A percentile compares a stretch with the other conserved stretches of the same genome.
Conservation (phyloP, 2,888 invertebrate genomes). For the Pristionchus japonicus region DNA sequence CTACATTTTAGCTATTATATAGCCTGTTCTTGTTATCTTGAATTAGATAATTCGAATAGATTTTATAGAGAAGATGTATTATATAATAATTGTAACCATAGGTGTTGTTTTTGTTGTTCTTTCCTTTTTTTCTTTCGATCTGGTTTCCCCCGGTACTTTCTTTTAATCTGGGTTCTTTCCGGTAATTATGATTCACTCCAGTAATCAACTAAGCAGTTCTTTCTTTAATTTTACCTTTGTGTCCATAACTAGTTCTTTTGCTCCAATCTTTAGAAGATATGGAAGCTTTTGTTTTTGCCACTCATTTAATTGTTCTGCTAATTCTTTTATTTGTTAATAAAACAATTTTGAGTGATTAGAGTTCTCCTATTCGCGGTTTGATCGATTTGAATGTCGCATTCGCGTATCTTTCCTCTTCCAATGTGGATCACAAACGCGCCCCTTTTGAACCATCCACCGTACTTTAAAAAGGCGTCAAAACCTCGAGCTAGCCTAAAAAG, state of each 20-base stretch:
- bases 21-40: slow-evolving; percentile 9
- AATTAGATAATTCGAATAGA: neutral
- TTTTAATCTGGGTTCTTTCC: neutral
- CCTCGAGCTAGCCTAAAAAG: neutral
- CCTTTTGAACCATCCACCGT: neutral
- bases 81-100: neutral
- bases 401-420: neutral
- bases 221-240: neutral
- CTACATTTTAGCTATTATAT: neutral
- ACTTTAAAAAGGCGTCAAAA: neutral
- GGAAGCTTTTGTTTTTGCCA: neutral
- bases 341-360: neutral
- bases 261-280: neutral
- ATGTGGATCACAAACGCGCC: neutral
- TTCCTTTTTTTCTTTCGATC: neutral
- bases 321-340: neutral
- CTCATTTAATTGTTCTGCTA: neutral
- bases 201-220: neutral
- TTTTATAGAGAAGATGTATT: neutral
- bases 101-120: neutral
- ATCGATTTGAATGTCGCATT: neutral
- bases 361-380: too few relatives aligned
- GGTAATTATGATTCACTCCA: neutral
- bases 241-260: neutral
- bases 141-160: neutral